Percentiles rank a stretch among this genome's conserved stretches.
Conservation (phyloP, 2,797 vertebrate genomes). For the Graptemys geographica region DNA sequence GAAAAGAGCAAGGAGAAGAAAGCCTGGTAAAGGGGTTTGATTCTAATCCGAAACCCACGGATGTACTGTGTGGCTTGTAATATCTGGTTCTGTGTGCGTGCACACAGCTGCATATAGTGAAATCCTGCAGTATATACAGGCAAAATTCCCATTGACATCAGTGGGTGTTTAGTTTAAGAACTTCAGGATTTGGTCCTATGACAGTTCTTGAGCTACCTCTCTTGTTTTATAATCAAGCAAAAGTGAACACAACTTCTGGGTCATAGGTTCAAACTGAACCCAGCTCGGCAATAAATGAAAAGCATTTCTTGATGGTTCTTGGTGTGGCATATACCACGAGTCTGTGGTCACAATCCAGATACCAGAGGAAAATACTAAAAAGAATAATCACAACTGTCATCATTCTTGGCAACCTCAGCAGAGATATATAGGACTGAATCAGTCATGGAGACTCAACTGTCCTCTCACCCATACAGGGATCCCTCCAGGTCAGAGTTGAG, state of each 20-base stretch:
- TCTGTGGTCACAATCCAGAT: not conserved
- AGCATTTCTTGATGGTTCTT: not conserved
- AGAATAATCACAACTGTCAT: not conserved
- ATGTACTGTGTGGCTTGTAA: not conserved
- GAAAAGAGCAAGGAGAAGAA: not conserved
- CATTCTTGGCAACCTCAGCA: not conserved
- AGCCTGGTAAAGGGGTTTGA: not conserved
- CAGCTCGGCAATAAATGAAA: not conserved
- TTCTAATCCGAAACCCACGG: not conserved
- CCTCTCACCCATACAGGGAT: not conserved
- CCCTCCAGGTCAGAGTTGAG: not conserved
- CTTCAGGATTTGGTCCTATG: not conserved
- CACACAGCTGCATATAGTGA: not conserved
- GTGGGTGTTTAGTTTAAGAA: not conserved
- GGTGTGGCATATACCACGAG: rapidly evolving
- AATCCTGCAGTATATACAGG: not conserved
- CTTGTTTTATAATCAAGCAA: not conserved
- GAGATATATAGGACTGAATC: not conserved
- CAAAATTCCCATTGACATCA: not conserved
- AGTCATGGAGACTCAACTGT: not conserved
- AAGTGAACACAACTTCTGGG: not conserved
- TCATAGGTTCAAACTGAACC: not conserved
- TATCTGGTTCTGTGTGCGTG: not conserved
- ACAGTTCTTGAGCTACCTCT: not conserved
- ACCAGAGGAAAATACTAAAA: not conserved